Conservation (phyloP, 2,113 vertebrate species). For the Gnathonemus longibarbis region DNA sequence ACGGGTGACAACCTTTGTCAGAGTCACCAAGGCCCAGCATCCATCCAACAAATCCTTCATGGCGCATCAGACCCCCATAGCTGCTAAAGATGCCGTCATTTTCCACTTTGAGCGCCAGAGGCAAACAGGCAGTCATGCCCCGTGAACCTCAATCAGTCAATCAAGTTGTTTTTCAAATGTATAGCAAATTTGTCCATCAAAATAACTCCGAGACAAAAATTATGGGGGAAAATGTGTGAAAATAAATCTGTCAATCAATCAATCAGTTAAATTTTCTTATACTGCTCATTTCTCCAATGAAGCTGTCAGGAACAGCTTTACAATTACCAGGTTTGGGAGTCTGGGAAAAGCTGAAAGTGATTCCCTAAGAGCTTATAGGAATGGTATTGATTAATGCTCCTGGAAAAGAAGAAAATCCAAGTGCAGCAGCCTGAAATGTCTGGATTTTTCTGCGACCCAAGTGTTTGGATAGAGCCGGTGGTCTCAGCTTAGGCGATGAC, state of each 20-base stretch:
- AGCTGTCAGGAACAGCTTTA: not conserved
- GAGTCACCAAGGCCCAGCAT: not conserved
- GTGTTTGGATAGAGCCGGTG: not conserved
- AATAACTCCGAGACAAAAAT: not conserved
- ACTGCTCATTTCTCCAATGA: not conserved
- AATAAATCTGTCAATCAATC: conserved; percentile 6
- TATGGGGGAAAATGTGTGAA: conserved; percentile 6
- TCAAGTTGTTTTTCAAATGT: conserved; percentile 5
- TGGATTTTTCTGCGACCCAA: not conserved
- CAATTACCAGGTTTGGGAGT: not conserved
- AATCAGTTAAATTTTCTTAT: not conserved
- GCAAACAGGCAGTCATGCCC: conserved; percentile 5
- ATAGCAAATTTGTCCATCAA: conserved; percentile 5
- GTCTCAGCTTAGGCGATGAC: not conserved
- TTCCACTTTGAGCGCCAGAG: not conserved
- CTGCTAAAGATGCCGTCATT: not conserved
- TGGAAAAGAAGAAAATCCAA: not conserved
- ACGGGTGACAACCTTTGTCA: not conserved
- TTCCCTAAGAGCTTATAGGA: not conserved
- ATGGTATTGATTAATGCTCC: not conserved
- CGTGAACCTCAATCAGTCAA: conserved; percentile 4
- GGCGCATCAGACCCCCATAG: not conserved
- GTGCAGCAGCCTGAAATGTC: not conserved
- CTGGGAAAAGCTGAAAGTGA: not conserved
- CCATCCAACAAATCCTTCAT: not conserved